Percentiles rank a stretch among this genome's conserved stretches.
These are phyloP conservation scores for Cryptotermes secundus DNA, from an alignment of 1,140 invertebrate genomes.

Conservation along the genomic window DNA sequence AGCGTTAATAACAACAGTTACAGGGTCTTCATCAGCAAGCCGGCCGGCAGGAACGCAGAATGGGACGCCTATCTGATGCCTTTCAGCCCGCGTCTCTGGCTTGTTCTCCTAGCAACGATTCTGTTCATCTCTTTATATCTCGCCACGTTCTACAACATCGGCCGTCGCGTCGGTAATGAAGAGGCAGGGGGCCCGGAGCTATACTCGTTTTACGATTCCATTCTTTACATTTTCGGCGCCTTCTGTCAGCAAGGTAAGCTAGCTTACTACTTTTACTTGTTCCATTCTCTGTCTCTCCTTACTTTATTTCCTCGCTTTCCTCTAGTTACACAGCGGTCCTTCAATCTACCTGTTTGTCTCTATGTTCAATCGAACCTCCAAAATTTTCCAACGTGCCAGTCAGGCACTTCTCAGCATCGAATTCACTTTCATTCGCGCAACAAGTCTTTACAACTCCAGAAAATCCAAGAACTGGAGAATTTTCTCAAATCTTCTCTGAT, in stretches of 20 bases:
- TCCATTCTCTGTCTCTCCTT: no score
- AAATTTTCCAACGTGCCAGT: no score
- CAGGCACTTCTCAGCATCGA: no score
- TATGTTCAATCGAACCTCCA: no score
- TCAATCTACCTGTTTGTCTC: no score
- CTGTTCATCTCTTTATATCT: not conserved
- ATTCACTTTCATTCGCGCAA: no score
- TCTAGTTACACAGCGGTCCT: no score
- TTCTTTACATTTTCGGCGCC: constrained; percentile 23
- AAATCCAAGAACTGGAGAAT: no score
- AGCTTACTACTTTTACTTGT: no score
- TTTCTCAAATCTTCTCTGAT: no score
- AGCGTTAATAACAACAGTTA: not conserved
- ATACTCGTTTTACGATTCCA: not conserved
- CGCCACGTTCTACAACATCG: not conserved
- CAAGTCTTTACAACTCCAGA: no score
- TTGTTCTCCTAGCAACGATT: not conserved
- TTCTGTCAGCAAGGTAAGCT: constrained; percentile 23
- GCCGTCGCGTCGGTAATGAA: constrained; percentile 6
- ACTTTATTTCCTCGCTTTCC: no score
- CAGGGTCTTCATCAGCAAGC: constrained; percentile 1
- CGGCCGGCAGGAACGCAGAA: not conserved
- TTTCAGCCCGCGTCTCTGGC: constrained; percentile 6
- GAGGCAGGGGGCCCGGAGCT: not conserved
- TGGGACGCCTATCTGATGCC: constrained; percentile 24